Percentiles rank a stretch among this genome's conserved stretches.
phyloP scores from a whole-genome alignment of 2,888 invertebrate species.

The Drosophila bunnanda region DNA sequence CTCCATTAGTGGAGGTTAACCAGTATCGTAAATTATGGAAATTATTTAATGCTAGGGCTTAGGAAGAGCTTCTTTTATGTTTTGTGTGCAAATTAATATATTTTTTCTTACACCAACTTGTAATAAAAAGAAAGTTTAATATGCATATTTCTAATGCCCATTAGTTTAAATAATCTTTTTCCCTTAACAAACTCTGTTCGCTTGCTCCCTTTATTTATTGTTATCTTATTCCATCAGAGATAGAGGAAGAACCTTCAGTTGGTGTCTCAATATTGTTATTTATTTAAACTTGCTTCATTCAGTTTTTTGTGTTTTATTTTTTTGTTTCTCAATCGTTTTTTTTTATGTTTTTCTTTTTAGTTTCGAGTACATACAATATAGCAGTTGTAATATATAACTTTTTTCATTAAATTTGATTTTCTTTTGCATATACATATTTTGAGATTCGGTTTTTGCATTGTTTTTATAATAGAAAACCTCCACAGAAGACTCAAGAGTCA shows the following conservation, averaged over 20 bases:
- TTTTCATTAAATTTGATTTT: constrained; percentile 67
- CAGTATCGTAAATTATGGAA: constrained; percentile 18
- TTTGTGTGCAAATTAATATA: constrained; percentile 22
- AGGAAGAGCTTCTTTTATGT: background rate
- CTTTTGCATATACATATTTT: constrained; percentile 63
- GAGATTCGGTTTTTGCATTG: constrained; percentile 43
- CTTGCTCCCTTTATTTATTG: background rate
- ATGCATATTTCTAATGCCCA: too few relatives aligned
- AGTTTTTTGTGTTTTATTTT: constrained; percentile 53
- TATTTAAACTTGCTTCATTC: constrained; percentile 73
- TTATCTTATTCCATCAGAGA: constrained; percentile 9
- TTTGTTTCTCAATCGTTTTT: constrained; percentile 46
- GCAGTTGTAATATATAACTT: constrained; percentile 78
- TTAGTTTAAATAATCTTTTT: too few relatives aligned
- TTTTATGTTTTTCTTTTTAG: constrained; percentile 49
- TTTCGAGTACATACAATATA: constrained; percentile 72
- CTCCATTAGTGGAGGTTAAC: constrained; percentile 12
- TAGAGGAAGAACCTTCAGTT: constrained; percentile 31
- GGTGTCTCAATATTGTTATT: constrained; percentile 73
- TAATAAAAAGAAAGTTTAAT: too few relatives aligned
- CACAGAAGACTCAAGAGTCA: constrained; percentile 30
- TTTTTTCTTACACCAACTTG: too few relatives aligned
- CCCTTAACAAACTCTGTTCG: too few relatives aligned
- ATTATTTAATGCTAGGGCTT: constrained; percentile 23
- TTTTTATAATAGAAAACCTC: constrained; percentile 50